Evolutionary conservation across 2,797 vertebrate species (phyloP), one percentile per base, ranked within the genome.

Genomic region (Carcharodon carcharias): DNA sequence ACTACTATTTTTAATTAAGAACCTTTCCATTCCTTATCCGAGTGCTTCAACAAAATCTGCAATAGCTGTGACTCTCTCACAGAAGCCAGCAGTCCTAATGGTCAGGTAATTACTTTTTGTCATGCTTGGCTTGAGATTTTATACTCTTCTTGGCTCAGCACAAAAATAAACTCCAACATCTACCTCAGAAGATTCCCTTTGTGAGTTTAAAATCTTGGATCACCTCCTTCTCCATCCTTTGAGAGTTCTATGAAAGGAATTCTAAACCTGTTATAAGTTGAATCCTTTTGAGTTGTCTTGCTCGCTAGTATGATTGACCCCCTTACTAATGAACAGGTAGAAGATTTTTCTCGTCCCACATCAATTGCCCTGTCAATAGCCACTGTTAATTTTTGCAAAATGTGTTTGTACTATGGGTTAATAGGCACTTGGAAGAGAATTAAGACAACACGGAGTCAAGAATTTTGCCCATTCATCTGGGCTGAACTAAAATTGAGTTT

Each of bases 51-150:
- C 45, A 85, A 50, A 93, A 54, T 67, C 8, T 67, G 8, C n/a
- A 93, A 23, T 45, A 45, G n/a, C 21, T 63, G 58, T 40, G 1
- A 50, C 7, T 12, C 18, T 93, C 35, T 65, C 5, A 40, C 63
- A 67, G 63, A 93, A 93, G n/a, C 67, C 61, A 67, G 63, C 18
- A 67, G 7, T 93, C 8, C 9, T 63, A 92, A 65, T 26, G 12
- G 91, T 45, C n/a, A 93, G 45, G 91, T 40, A 67, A 93, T 67
- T 93, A 93, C 18, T 23, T 61, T 92, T 40, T 91, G 88, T 61
- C 88, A 91, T 61, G 31, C 58, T 67, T 45, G 63, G n/a, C 35
- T 65, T 26, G 31, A 45, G 61, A 93, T 93, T 93, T 93, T 67
- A 26, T 67, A 67, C 23, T 67, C 61, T 87, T 89, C 31, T 16